phyloP scores from a whole-genome alignment of 1,140 invertebrate species.

The Pogonomyrmex californicus region DNA sequence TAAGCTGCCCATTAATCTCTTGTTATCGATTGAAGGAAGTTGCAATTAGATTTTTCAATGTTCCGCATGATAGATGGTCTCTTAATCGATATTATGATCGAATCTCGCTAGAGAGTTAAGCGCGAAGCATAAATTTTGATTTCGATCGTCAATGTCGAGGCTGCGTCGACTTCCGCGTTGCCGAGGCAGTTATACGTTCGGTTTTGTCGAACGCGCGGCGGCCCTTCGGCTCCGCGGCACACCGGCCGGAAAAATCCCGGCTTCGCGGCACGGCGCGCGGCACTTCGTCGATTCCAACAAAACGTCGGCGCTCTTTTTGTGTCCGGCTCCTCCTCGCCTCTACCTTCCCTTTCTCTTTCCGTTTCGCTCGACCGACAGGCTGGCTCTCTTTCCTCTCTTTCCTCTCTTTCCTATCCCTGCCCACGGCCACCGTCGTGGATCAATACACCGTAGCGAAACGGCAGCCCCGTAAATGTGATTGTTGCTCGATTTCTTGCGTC shows the following conservation, averaged over 20 bases:
- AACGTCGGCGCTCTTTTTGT: conserved; percentile 44
- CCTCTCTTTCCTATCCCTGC: conserved; percentile 66
- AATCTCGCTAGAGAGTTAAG: conserved; percentile 10
- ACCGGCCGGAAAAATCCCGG: conserved; percentile 42
- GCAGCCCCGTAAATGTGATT: conserved; percentile 82
- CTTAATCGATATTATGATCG: background rate
- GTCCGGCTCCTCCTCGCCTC: conserved; percentile 3
- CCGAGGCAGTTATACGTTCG: conserved; percentile 18
- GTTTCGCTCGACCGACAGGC: conserved; percentile 34
- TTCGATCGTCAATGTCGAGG: background rate
- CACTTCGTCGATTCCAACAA: conserved; percentile 57
- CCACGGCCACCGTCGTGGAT: conserved; percentile 78
- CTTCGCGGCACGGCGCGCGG: conserved; percentile 11
- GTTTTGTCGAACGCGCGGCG: background rate
- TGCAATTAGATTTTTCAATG: background rate
- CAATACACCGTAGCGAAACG: conserved; percentile 83
- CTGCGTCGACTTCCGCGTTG: conserved; percentile 24
- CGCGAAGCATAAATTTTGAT: conserved; percentile 25
- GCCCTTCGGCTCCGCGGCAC: background rate
- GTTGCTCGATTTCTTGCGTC: conserved; percentile 85
- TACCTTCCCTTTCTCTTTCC: conserved; percentile 54
- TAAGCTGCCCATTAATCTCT: conserved; percentile 6
- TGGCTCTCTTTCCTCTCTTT: conserved; percentile 69
- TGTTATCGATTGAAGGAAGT: background rate
- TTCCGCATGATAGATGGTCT: conserved; percentile 1